Conservation (phyloP, 2,113 vertebrate species). For the Trematocara macrostoma region DNA sequence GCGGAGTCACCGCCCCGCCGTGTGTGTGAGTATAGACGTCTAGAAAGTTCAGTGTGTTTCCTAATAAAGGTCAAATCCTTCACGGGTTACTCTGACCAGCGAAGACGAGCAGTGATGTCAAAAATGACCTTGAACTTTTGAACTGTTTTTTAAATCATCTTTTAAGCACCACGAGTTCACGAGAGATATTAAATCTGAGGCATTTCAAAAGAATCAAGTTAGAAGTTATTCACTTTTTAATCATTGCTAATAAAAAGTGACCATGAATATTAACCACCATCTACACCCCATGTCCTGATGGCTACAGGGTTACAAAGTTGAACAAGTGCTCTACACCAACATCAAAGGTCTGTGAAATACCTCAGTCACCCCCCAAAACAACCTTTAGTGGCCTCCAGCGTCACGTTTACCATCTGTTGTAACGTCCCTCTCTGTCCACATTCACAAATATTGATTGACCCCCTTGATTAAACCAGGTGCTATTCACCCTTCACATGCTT, state of each 20-base stretch:
- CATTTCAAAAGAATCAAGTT: background rate
- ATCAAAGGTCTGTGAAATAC: background rate
- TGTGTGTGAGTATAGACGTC: background rate
- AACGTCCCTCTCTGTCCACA: background rate
- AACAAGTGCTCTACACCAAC: background rate
- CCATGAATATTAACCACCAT: background rate
- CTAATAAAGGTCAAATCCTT: background rate
- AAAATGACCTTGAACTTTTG: background rate
- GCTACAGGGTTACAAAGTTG: background rate
- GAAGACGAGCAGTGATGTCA: background rate
- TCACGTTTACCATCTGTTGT: background rate
- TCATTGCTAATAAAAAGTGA: background rate
- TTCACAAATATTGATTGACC: conserved; percentile 21
- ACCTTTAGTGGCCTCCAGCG: background rate
- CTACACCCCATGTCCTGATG: background rate
- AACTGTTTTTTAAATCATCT: background rate
- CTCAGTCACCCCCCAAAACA: background rate
- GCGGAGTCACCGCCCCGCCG: background rate
- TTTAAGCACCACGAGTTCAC: background rate
- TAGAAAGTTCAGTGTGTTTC: background rate
- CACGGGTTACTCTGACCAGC: background rate
- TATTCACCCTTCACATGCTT: conserved; percentile 9
- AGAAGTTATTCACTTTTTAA: background rate
- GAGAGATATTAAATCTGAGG: background rate
- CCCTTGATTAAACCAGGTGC: background rate